Base-by-base conservation (phyloP, 2,888 invertebrate genomes). In the Melieria omissa region DNA sequence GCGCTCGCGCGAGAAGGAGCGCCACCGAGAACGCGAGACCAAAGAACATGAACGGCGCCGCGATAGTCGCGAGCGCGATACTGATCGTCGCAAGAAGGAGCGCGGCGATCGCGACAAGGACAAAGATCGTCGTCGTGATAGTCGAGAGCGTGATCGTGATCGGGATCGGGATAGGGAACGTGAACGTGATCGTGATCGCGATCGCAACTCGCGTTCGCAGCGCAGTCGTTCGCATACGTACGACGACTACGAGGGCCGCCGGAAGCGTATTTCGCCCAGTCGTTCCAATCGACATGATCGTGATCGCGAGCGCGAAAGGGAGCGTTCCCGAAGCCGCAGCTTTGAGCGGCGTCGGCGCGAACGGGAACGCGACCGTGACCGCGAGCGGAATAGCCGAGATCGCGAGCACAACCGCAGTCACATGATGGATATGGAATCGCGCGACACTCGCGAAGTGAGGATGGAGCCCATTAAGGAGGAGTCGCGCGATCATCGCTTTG, bases 161-260 rank as follows among this genome's bases (percentile, higher is more conserved):
- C 80, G 86, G 5, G 83, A 85, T 57, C 80, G 86, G 3, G 81
- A 83, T 61, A 78, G 83, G 9, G 58, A 52, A 4, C 52, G 66
- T 8, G 67, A 77, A 45, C 80, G 83, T 16, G 81, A 81, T 72
- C 77, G 82, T 41, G 81, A 82, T 0, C 77, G 89, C 80, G 72
- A 87, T 84, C 77, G 89, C 82, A 75, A 89, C 82, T 79, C 89
- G 74, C 83, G 89, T 88, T 88, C 85, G 88, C 89, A 87, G 88
- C 88, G 91, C 88, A 80, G 84, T 82, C 76, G 82, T 82, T 81
- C 86, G 4, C 82, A 82, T 12, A 76, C 87, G 82, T 80, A 88
- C 8, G 72, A 75, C 74, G 72, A 84, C 65, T 78, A 78, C 16
- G 83, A 81, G 4, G 77, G 89, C 80, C 66, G 87, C 83, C 80